Evolutionary conservation across 2,797 vertebrate genomes (phyloP), one percentile per base, ranked within the genome.

Genomic region (Lacerta bilineata): DNA sequence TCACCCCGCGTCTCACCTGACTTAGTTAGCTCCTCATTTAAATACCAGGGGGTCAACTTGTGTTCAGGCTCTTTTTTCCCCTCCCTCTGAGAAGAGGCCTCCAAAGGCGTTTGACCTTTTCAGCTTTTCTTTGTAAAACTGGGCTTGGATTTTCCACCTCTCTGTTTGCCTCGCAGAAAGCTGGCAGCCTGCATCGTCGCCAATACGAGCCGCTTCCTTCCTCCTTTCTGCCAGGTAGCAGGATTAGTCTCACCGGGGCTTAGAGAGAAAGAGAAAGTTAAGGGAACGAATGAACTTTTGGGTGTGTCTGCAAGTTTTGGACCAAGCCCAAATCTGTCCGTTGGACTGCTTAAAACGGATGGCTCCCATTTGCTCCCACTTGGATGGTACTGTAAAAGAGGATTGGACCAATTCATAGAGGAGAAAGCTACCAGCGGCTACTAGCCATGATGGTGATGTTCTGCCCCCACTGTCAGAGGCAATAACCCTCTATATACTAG

Each of bases 141-240:
- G 36, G n/a, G 74, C 50, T 83, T 72, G 50, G 8, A 81, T 76
- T 76, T 15, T 41, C 20, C 39, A 5, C 17, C 6, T 69, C 20
- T 17, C 23, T 25, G 68, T 71, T 68, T 20, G 36, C 10, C 71
- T 84, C 25, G 1, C 76, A 66, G 77, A 39, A 50, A 41, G 25
- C 27, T 85, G 18, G 20, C 23, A 25, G 33, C 1, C 20, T 17
- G 33, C 1, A 23, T 33, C 29, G 0, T 43, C 75, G 3, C 1
- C 41, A 41, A 36, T 46, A 15, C 29, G 0, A 0, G 75, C 64
- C 59, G 11, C 8, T 77, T 77, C 8, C 39, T 91, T 87, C 39
- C 0, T 76, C 20, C 59, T 61, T 50, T 50, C 55, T 71, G 39
- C 41, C n/a, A 64, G 50, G 61, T 43, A 36, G 36, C 7, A 79